These are phyloP conservation scores for Sinocyclocheilus anophthalmus DNA, from an alignment of 2,113 vertebrate species.

Conservation along the genomic window DNA sequence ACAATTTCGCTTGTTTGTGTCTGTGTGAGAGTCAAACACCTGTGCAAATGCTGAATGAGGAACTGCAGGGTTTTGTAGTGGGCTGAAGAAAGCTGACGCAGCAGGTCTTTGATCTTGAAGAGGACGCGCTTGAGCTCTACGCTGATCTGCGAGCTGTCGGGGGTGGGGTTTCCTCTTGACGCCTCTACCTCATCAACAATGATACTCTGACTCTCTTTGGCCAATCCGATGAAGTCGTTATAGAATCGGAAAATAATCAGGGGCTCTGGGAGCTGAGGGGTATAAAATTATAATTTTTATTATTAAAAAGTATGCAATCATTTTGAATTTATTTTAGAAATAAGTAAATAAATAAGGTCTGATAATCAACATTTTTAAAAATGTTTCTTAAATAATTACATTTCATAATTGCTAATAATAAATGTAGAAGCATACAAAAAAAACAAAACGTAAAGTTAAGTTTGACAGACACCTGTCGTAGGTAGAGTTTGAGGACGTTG, in stretches of 20 bases:
- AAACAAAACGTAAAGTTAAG: too few species aligned
- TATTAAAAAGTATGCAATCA: background rate
- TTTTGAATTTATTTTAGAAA: background rate
- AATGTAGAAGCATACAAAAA: too few species aligned
- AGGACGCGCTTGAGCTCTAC: conserved; percentile 89
- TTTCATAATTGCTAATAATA: too few species aligned
- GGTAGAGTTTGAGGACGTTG: conserved; percentile 97
- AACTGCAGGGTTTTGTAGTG: conserved; percentile 71
- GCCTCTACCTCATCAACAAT: conserved; percentile 84
- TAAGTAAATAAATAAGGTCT: too few species aligned
- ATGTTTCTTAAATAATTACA: too few species aligned
- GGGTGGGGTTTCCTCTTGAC: conserved; percentile 71
- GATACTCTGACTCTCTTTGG: conserved; percentile 87
- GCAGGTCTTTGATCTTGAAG: conserved; percentile 91
- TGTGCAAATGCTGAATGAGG: conserved; percentile 88
- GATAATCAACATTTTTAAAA: too few species aligned
- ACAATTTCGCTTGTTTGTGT: too few species aligned
- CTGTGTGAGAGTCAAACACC: conserved; percentile 70
- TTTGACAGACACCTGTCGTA: conserved; percentile 86
- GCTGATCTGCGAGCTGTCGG: conserved; percentile 75
- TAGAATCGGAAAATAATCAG: conserved; percentile 95
- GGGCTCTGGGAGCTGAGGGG: conserved; percentile 90
- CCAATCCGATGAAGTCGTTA: conserved; percentile 93
- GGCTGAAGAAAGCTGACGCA: conserved; percentile 83
- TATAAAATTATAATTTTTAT: conserved; percentile 56